Base-by-base conservation (phyloP, 2,888 invertebrate genomes). In the Melieria omissa region DNA sequence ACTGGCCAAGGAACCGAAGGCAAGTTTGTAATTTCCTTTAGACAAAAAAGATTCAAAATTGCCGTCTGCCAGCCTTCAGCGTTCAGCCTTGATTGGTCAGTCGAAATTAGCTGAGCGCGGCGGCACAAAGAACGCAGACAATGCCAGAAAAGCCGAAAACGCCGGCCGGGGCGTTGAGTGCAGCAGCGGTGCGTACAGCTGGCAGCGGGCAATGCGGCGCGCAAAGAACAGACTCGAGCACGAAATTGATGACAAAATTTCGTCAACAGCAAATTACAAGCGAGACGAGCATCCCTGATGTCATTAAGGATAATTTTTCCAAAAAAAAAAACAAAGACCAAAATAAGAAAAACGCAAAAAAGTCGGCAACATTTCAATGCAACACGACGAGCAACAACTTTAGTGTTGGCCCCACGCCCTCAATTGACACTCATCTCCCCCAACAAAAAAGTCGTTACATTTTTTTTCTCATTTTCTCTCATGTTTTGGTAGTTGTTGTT, bases 241-340 rank as follows among this genome's bases (percentile, higher is more conserved):
- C 29, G 29, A 45, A 55, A 57, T 69, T 62, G 29, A 54, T 44
- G 60, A 8, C 44, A 14, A 65, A 60, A 63, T 54, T 57, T 62
- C 10, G 10, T 10, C 46, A 57, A 47, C 10, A 70, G 57, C 46
- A 63, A 63, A 65, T 65, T 47, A 65, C 52, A 45, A 45, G 60
- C 61, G 65, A 52, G 54, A 41, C 10, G 52, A 65, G 41, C 65
- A 61, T 52, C 16, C 52, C 41, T n/a, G 49, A 65, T 45, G 45
- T 12, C 61, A 71, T 70, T 65, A 71, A 7, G 54, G 52, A 61
- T 61, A 61, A 45, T 54, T 63, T 49, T 47, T 45, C 4, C 8
- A 14, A 4, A 47, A 9, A 54, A 10, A 52, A 57, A 14, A 8
- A 14, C 1, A 10, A 64, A 16, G 12, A 8, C n/a, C 14, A 12